Conservation (phyloP, 2,113 vertebrate species). For the Scolopax mira region DNA sequence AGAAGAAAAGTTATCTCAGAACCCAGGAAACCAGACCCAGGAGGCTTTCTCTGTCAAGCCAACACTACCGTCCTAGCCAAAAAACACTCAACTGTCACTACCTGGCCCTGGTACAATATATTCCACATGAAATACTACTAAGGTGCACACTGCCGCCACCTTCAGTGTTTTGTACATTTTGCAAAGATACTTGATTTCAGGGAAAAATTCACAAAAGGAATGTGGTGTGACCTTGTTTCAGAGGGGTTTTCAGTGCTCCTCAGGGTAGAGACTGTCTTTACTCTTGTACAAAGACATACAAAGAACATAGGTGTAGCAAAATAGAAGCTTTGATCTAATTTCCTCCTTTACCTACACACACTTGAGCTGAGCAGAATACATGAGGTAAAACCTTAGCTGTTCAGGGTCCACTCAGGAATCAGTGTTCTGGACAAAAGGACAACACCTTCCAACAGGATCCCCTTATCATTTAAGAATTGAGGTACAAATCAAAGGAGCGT, state of each 20-base stretch:
- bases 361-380: neutral
- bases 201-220: neutral
- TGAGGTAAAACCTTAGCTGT: neutral
- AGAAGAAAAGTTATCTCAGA: neutral
- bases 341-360: neutral
- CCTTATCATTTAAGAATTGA: neutral
- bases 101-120: neutral
- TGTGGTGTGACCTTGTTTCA: neutral
- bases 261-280: neutral
- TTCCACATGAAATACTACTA: neutral
- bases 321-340: neutral
- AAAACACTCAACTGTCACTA: neutral
- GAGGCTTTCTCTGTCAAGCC: neutral
- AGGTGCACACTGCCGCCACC: neutral
- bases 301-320: neutral
- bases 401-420: neutral
- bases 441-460: neutral
- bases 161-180: neutral
- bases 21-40: neutral
- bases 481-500: neutral
- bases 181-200: neutral
- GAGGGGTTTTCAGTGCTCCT: neutral
- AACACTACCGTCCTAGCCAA: neutral
- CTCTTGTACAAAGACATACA: neutral
- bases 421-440: neutral